Base-by-base conservation (phyloP, 1,140 invertebrate species). In the Hormaphis cornu region DNA sequence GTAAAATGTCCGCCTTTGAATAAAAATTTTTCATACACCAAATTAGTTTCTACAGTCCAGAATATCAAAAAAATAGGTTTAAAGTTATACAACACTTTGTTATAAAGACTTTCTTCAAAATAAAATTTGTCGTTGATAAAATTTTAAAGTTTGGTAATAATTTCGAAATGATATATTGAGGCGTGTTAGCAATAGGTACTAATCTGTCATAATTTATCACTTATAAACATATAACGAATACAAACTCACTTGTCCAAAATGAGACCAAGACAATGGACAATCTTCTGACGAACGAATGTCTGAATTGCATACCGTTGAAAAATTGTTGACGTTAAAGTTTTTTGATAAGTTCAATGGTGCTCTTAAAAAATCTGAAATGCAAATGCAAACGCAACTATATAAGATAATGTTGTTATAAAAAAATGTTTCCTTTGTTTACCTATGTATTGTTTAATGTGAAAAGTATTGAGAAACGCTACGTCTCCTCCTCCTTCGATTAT, bases 401-500 rank as follows among this genome's bases (percentile, higher is more conserved):
- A 48, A 24, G 3, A 14, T 50, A 35, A 5, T 48, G 14, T 35
- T 16, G 3, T 8, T 12, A 22, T 35, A 46, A 18, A 1, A 48
- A 40, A 58, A 28, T 6, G 24, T 22, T 14, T 35, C 10, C n/a
- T 30, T 12, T 16, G 50, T 24, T 24, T 35, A 35, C 61, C 44
- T 66, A 66, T 24, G 50, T 66, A 66, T 46, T 66, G 42, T 35
- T 48, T n/a, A 16, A 66, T 48, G 20, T 66, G 61, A 66, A 48
- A 28, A 66, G 28, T 50, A 56, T 72, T 54, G 7, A 94, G 80
- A 77, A 96, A 95, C 1, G 92, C 92, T 1, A 97, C 89, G 76
- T 96, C 89, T 26, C 84, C 91, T 22, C 81, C 81, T 18, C 84
- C 86, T 75, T 89, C 85, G n/a, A 86, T 82, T 9, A 97, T 80